These are phyloP conservation scores for Sus cebifrons DNA, from an alignment of 2,797 vertebrate genomes.

Conservation along the genomic window DNA sequence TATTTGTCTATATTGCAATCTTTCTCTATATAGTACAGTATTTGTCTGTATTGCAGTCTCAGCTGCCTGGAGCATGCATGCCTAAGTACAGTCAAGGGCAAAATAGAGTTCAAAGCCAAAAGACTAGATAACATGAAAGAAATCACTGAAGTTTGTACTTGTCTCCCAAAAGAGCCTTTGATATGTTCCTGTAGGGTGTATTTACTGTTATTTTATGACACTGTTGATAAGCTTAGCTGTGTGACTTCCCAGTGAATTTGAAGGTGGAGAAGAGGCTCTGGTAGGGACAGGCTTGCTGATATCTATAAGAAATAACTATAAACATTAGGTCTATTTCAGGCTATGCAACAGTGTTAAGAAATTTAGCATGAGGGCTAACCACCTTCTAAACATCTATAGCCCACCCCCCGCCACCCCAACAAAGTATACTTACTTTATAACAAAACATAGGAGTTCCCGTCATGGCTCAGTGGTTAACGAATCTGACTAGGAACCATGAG, in stretches of 20 bases:
- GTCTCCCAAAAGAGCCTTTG: neutral
- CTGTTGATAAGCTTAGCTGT: neutral
- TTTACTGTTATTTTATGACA: constrained; percentile 9
- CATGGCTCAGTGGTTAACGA: no score
- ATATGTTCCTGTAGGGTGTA: neutral
- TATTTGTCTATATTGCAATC: neutral
- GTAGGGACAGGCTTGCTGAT: neutral
- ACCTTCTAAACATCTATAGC: neutral
- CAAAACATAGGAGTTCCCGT: neutral
- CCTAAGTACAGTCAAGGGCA: constrained; percentile 22
- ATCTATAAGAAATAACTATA: neutral
- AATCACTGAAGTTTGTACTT: neutral
- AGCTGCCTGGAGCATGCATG: neutral
- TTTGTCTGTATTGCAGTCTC: neutral
- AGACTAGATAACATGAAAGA: constrained; percentile 34
- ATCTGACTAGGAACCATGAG: no score
- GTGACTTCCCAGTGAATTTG: neutral
- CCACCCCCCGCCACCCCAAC: neutral
- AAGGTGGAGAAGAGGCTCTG: neutral
- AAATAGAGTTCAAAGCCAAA: constrained; percentile 26
- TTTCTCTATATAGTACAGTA: neutral
- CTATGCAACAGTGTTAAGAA: neutral
- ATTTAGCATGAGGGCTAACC: neutral
- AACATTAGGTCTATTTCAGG: neutral
- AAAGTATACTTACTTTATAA: neutral